Evolutionary conservation across 1,140 invertebrate genomes (phyloP).

Genomic region (Paraescarpia echinospica): DNA sequence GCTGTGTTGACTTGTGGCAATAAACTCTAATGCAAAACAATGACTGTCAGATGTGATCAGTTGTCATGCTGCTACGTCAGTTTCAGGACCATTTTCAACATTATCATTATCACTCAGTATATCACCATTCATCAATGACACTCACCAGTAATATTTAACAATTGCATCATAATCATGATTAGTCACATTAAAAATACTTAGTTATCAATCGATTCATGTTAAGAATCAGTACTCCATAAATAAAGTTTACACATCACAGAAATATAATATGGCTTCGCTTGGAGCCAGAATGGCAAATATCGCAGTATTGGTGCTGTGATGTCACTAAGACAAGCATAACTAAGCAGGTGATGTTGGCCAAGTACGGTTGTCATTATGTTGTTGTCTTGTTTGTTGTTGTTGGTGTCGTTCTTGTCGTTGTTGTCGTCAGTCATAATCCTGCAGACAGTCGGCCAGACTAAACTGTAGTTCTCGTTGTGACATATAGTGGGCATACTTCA

Average conservation of each 20-base stretch:
- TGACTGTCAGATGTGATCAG: too few species aligned
- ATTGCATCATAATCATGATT: not conserved
- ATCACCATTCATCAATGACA: too few species aligned
- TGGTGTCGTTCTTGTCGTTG: not conserved
- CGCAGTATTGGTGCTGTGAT: not conserved
- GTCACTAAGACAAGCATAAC: not conserved
- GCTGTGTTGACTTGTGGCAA: not conserved
- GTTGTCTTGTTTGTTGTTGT: not conserved
- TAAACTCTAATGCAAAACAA: too few species aligned
- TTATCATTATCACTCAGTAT: too few species aligned
- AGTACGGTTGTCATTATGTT: not conserved
- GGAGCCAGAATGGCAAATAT: not conserved
- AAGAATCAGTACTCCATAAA: not conserved
- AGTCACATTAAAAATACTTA: constrained; percentile 2
- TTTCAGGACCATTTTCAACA: not conserved
- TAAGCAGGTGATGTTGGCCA: not conserved
- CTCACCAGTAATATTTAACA: not conserved
- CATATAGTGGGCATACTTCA: constrained; percentile 41
- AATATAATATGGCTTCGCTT: not conserved
- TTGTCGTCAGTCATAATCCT: not conserved
- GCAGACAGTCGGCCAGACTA: constrained; percentile 40
- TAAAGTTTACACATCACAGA: not conserved
- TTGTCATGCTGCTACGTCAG: not conserved
- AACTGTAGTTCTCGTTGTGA: constrained; percentile 32
- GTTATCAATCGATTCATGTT: not conserved